Conservation (phyloP, 2,888 invertebrate species). For the Idaea aversata region DNA sequence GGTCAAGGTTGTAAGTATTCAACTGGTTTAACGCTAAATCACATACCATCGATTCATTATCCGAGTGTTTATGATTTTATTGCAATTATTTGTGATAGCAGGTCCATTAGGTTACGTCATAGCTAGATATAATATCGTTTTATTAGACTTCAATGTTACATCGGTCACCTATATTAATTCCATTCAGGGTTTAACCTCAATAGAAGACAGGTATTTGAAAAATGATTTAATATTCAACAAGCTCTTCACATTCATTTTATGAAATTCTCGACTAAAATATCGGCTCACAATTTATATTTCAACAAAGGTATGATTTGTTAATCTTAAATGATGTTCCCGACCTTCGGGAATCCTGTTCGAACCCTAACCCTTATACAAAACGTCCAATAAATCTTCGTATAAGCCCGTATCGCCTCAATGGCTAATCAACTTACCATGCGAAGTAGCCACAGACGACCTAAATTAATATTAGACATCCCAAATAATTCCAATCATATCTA, state of each 20-base stretch:
- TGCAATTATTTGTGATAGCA: constrained; percentile 3
- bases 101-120: constrained; percentile 19
- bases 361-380: not conserved
- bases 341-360: not conserved
- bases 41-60: constrained; percentile 15
- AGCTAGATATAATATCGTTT: constrained; percentile 14
- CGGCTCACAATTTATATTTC: not conserved
- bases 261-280: not conserved
- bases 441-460: not conserved
- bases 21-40: constrained; percentile 10
- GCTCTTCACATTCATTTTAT: constrained; percentile 17
- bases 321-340: not conserved
- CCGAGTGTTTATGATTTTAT: constrained; percentile 20
- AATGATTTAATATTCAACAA: not conserved
- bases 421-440: not conserved
- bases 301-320: not conserved
- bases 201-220: constrained; percentile 12
- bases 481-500: too few species aligned
- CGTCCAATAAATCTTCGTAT: not conserved
- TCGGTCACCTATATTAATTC: not conserved
- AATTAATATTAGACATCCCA: not conserved
- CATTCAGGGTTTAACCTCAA: not conserved
- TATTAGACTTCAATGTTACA: not conserved
- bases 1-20: constrained; percentile 43
- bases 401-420: not conserved